Conservation (phyloP, 2,888 invertebrate genomes). For the Cantharis lateralis region DNA sequence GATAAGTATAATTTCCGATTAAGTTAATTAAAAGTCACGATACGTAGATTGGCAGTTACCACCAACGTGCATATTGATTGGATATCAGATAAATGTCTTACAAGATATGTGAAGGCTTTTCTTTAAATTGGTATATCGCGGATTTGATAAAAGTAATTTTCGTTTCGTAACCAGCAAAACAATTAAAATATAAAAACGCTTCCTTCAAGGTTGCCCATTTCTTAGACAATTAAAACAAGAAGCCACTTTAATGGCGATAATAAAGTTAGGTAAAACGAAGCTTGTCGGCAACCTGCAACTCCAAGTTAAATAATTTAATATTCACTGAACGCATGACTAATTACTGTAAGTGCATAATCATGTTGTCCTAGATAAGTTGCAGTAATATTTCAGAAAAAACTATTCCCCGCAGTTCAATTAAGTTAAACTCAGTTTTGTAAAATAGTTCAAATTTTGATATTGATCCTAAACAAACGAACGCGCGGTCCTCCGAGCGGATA, state of each 20-base stretch:
- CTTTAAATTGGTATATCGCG: background rate
- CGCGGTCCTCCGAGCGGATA: background rate
- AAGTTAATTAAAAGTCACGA: background rate
- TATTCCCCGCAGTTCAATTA: background rate
- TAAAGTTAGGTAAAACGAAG: background rate
- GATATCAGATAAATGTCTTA: background rate
- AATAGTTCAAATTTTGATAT: background rate
- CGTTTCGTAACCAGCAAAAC: background rate
- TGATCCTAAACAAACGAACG: background rate
- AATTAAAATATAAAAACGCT: background rate
- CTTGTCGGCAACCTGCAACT: background rate
- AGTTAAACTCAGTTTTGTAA: background rate
- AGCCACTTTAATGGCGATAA: background rate
- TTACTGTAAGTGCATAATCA: conserved; percentile 17
- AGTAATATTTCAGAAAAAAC: background rate
- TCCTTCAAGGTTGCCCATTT: background rate
- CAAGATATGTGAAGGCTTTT: background rate
- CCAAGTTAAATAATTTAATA: background rate
- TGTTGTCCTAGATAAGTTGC: conserved; percentile 10
- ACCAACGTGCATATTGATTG: background rate
- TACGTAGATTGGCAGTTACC: background rate
- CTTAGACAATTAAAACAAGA: background rate
- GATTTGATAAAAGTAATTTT: background rate
- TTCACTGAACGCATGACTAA: conserved; percentile 1
- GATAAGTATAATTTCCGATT: background rate